These are phyloP conservation scores for Proisotoma minuta DNA, from an alignment of 2,888 invertebrate genomes.

Conservation along the genomic window DNA sequence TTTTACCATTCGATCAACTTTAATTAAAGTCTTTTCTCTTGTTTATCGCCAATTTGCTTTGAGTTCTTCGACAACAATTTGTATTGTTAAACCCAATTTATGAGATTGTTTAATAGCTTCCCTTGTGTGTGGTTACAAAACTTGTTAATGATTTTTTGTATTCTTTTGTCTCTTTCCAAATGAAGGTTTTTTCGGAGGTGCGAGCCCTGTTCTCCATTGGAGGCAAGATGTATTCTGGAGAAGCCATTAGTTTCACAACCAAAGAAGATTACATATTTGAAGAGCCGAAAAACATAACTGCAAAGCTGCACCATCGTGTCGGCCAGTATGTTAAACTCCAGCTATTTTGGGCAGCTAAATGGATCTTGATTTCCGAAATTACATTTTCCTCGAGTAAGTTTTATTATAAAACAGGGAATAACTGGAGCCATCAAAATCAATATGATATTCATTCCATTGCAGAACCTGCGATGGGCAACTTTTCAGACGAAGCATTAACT, in stretches of 20 bases:
- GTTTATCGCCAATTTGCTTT: neutral
- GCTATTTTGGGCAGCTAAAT: slow-evolving; percentile 73
- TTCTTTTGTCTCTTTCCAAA: slow-evolving; percentile 36
- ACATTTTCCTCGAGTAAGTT: slow-evolving; percentile 73
- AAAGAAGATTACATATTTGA: slow-evolving; percentile 75
- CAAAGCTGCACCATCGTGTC: slow-evolving; percentile 74
- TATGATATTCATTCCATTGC: neutral
- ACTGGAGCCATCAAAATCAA: slow-evolving; percentile 21
- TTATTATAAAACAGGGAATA: slow-evolving; percentile 7
- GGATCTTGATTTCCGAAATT: slow-evolving; percentile 87
- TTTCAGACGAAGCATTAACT: slow-evolving; percentile 29
- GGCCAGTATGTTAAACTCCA: slow-evolving; percentile 74
- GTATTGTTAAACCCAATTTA: neutral
- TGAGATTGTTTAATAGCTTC: neutral
- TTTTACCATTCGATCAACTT: slow-evolving; percentile 8
- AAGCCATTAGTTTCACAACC: slow-evolving; percentile 65
- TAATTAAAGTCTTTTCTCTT: slow-evolving; percentile 6
- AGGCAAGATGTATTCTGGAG: slow-evolving; percentile 69
- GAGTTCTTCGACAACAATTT: too few species aligned
- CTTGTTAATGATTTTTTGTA: neutral
- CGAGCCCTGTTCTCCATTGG: slow-evolving; percentile 75
- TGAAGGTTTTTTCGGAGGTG: slow-evolving; percentile 74
- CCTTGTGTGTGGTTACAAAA: neutral
- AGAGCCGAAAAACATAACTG: slow-evolving; percentile 73
- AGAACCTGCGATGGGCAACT: slow-evolving; percentile 40